Evolutionary conservation across 37 sponge, comb jelly and placozoan species (phyloP), one percentile per base, ranked within the genome.

Genomic region (Beroe forskalii): DNA sequence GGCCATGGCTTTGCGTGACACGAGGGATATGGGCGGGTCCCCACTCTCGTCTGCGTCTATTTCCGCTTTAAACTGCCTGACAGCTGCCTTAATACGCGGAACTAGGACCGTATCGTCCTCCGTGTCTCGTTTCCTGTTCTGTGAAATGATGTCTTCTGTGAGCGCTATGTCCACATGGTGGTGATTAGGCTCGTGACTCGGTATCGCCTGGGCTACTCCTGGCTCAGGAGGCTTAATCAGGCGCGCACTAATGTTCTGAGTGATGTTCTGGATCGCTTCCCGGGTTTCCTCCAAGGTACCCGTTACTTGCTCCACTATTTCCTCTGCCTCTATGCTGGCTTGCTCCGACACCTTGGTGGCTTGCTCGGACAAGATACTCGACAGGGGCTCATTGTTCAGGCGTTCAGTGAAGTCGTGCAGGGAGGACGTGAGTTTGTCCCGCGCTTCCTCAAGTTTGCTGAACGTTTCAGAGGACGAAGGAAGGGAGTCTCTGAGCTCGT

Each of bases 161-260:
- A 80, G 86, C 4, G 30, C 86, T 20, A 80, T 41, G 40, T 80
- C 86, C 44, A 44, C 55, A 44, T 80, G 44, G 20, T 44, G 86
- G 55, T 41, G 86, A 25, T 44, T 80, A 80, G 86, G 55, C 25
- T 80, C 55, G 3, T 43, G 86, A 41, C 28, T 23, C 12, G 48
- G 38, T n/a, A 80, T 12, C 1, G 86, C 48, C n/a, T 44, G 37
- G 0, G 40, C 86, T 27, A 80, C 55, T 6, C 44, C 86, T 41
- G 86, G 86, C 30, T 43, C 86, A 41, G 86, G 86, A 44, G 55
- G n/a, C 86, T 80, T 80, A 30, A 80, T 37, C 14, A 80, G 86
- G 14, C 86, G 37, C 30, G 28, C 38, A n/a, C 38, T 80, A 42
- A 80, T 44, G 31, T 41, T 80, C 55, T 80, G 27, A 27, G 40